Evolutionary conservation across 2,888 invertebrate species (phyloP).

Genomic region (Corbicula japonica): DNA sequence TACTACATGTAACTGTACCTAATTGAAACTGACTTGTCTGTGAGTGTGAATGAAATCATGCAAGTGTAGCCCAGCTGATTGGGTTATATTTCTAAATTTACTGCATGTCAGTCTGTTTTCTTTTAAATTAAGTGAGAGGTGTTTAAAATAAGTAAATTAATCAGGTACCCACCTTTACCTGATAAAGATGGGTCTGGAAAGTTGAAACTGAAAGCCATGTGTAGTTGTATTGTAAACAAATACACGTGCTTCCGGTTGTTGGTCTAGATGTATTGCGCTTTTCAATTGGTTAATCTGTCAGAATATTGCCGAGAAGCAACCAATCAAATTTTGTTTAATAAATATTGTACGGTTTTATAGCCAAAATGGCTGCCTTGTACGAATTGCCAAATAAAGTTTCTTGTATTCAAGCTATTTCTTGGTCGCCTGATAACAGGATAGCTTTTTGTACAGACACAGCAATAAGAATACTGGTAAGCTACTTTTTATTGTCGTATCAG

Average conservation of each 20-base stretch:
- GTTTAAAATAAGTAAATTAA: too few relatives aligned
- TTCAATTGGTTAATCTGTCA: too few relatives aligned
- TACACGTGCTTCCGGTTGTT: slow-evolving; percentile 45
- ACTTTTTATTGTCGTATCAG: too few relatives aligned
- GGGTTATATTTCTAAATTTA: too few relatives aligned
- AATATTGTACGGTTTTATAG: not conserved
- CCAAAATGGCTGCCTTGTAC: slow-evolving; percentile 62
- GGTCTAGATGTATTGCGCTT: too few relatives aligned
- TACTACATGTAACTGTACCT: too few relatives aligned
- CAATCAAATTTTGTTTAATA: slow-evolving; percentile 26
- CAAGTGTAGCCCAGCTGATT: too few relatives aligned
- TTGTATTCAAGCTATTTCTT: slow-evolving; percentile 59
- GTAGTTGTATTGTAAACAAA: slow-evolving; percentile 47
- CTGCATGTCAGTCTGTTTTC: too few relatives aligned
- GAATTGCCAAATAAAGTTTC: slow-evolving; percentile 61
- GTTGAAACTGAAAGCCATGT: slow-evolving; percentile 64
- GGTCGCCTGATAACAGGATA: slow-evolving; percentile 70
- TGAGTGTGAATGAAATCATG: too few relatives aligned
- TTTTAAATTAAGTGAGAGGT: too few relatives aligned
- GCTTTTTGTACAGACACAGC: slow-evolving; percentile 65
- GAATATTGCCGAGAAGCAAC: too few relatives aligned
- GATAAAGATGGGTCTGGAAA: slow-evolving; percentile 41
- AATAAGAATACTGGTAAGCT: slow-evolving; percentile 67
- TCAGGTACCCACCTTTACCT: slow-evolving; percentile 5
- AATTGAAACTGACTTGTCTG: too few relatives aligned